Evolutionary conservation across 2,888 invertebrate genomes (phyloP).

Genomic region (Drosophila hamatofila): DNA sequence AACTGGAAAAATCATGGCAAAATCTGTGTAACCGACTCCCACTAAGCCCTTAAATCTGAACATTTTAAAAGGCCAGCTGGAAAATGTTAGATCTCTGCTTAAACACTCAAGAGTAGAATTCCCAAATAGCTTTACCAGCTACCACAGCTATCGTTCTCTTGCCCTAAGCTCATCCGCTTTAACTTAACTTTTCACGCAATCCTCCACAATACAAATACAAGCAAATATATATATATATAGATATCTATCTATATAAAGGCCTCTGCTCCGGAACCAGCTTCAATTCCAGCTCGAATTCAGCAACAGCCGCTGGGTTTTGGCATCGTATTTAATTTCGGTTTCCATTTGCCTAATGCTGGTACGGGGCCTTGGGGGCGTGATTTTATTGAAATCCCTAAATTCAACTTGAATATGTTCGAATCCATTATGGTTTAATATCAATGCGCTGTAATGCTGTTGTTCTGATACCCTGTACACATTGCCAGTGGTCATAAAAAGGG

Average conservation of each 20-base stretch:
- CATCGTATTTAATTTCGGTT: conserved; percentile 27
- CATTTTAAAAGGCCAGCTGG: conserved; percentile 29
- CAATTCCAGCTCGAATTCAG: conserved; percentile 1
- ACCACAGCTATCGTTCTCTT: not conserved
- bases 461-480: conserved; percentile 1
- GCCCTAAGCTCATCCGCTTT: conserved; percentile 55
- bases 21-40: conserved; percentile 1
- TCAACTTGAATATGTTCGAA: conserved; percentile 54
- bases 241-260: not conserved
- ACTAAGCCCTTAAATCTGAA: conserved; percentile 33
- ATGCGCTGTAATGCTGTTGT: conserved; percentile 33
- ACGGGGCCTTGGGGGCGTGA: conserved; percentile 9
- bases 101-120: not conserved
- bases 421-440: conserved; percentile 61
- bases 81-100: conserved; percentile 12
- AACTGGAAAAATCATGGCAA: not conserved
- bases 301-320: conserved; percentile 4
- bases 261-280: conserved; percentile 1
- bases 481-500: not conserved
- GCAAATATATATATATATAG: not conserved
- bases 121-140: not conserved
- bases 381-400: conserved; percentile 49
- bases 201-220: conserved; percentile 19
- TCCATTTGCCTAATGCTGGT: conserved; percentile 14
- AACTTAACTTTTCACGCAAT: conserved; percentile 47